Evolutionary conservation across 2,797 vertebrate genomes (phyloP), one percentile per base, ranked within the genome.

Genomic region (Lepus oiostolus): DNA sequence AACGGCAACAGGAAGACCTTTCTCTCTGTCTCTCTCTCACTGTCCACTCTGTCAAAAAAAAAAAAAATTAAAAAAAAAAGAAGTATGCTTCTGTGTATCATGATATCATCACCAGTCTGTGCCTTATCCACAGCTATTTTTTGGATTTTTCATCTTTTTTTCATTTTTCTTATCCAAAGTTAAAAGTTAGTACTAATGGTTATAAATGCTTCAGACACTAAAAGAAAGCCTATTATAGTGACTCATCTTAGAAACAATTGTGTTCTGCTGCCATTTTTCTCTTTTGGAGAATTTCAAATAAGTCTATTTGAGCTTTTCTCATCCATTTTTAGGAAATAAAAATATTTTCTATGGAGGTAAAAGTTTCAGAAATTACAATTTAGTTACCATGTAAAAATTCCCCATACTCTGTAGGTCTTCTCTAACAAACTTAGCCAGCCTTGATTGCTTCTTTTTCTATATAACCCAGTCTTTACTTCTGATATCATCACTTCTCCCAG

Each of bases 171-270:
- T 58, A 16, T 71, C 47, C 77, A 77, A 87, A 94, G 32, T 76
- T 32, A 92, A 26, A 83, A 85, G 42, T 90, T 70, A 88, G 71
- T 30, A n/a, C 14, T 62, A 70, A 47, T 79, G 52, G 4, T 13
- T 76, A 10, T 47, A 85, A 89, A 84, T 11, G 54, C 75, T 86
- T 93, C 38, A 62, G 80, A 52, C 22, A n/a, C 77, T 47, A 16
- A 91, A 42, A 79, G 35, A 88, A 77, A 93, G 54, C 35, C 91
- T 50, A 90, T 35, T 89, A 95, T 50, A 91, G 32, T 42, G 12
- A 88, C 93, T 87, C 47, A 67, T 94, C 81, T 81, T 71, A 95
- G 80, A 89, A 93, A 94, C 35, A 84, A 72, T 95, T 95, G 81
- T 87, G n/a, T 90, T 95, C 28, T 81, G 24, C 32, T 88, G 47